These are phyloP conservation scores for Aurelia aurita complex sp. Pacific DNA, from an alignment of 30 jellyfish, hydroid and myxozoan genomes.

Conservation along the genomic window DNA sequence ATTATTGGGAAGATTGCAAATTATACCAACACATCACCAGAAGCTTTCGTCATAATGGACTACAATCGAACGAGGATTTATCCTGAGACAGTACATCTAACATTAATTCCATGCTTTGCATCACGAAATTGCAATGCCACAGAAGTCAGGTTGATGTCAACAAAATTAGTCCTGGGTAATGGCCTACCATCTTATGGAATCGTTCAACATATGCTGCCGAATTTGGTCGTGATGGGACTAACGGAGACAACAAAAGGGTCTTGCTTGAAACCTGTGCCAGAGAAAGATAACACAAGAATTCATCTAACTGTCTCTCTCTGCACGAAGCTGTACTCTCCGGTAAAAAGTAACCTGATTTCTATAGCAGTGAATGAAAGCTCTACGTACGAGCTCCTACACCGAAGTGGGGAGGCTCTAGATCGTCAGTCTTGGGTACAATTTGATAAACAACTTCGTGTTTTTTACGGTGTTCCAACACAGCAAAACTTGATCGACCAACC, in stretches of 20 bases:
- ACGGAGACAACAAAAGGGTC: slow-evolving; percentile 6
- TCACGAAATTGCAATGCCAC: slow-evolving; percentile 26
- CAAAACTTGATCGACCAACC: slow-evolving; percentile 51
- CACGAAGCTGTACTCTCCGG: slow-evolving; percentile 30
- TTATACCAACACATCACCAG: background rate
- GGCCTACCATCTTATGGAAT: slow-evolving; percentile 41
- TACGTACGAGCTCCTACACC: slow-evolving; percentile 14
- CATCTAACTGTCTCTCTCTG: slow-evolving; percentile 42
- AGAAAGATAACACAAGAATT: background rate
- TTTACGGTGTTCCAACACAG: slow-evolving; percentile 85
- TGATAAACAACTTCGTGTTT: slow-evolving; percentile 16
- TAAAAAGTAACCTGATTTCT: background rate
- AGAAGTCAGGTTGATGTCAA: background rate
- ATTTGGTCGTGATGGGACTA: slow-evolving; percentile 12
- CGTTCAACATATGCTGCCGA: slow-evolving; percentile 30
- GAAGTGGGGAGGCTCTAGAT: background rate
- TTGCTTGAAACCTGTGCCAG: background rate
- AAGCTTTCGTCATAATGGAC: slow-evolving; percentile 5
- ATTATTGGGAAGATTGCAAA: slow-evolving; percentile 11
- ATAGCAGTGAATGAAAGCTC: background rate
- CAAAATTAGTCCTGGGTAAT: slow-evolving; percentile 1
- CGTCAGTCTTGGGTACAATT: slow-evolving; percentile 84
- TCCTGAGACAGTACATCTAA: slow-evolving; percentile 37
- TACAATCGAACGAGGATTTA: slow-evolving; percentile 29
- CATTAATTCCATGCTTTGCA: slow-evolving; percentile 46